A percentile compares a stretch with the other conserved stretches of the same genome.
phyloP scores from a whole-genome alignment of 2,797 vertebrate species.

The Sebastes trivittatus region DNA sequence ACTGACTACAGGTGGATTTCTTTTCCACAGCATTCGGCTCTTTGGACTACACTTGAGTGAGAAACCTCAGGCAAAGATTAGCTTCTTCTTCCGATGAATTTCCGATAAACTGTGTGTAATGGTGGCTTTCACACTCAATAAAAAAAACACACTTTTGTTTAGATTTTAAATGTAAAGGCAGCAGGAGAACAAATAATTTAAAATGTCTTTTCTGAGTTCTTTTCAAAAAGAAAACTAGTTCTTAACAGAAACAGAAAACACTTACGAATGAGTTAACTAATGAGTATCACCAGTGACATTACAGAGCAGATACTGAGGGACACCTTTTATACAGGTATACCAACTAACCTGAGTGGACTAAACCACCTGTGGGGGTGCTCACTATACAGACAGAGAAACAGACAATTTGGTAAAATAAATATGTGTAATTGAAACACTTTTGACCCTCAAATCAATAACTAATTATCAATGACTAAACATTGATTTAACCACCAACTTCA shows the following conservation, averaged over 20 bases:
- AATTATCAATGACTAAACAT: background rate
- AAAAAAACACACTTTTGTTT: background rate
- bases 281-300: background rate
- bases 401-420: background rate
- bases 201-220: background rate
- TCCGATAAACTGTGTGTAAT: background rate
- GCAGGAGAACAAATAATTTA: background rate
- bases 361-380: background rate
- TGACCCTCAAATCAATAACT: background rate
- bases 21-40: background rate
- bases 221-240: background rate
- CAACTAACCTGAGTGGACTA: background rate
- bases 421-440: background rate
- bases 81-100: background rate
- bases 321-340: background rate
- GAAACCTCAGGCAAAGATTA: no score
- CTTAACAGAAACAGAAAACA: background rate
- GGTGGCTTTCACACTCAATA: background rate
- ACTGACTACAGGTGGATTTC: background rate
- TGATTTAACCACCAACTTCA: background rate
- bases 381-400: background rate
- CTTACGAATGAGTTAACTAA: no score
- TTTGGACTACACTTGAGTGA: no score
- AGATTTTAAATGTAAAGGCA: background rate
- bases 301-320: no score